Base-by-base conservation (phyloP, 2,797 vertebrate genomes). In the Scomberomorus guttatus region DNA sequence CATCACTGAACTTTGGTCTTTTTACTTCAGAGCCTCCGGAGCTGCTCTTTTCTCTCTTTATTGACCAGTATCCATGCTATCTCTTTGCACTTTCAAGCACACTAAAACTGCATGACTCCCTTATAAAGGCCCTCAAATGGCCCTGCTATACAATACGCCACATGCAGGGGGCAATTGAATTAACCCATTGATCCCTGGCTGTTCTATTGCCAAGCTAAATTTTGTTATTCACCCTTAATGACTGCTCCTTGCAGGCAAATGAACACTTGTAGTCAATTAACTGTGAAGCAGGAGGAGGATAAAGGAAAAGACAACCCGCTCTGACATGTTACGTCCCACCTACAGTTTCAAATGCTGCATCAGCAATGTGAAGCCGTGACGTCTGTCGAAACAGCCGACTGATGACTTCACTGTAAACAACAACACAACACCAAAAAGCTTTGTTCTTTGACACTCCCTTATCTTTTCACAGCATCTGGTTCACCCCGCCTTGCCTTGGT, bases 401-500 rank as follows among this genome's bases (percentile, higher is more conserved):
- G 58, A 69, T 61, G 80, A 75, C 64, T 80, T 86, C 70, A 84
- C 72, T 84, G 81, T 88, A 89, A 90, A 92, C 89, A 92, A 85
- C 72, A 64, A 82, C 77, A 69, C 77, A 87, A 91, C 90, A 94
- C 76, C 88, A 14, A 80, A 81, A 61, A 64, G 80, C 89, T 84
- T 91, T 94, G 95, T 97, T 94, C 89, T 93, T 87, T 87, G 90
- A 93, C 94, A 89, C 94, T 83, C 94, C 90, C 89, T 77, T 93
- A 85, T 91, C 95, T 95, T 95, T 95, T 89, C 87, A 82, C 86
- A 87, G 90, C 92, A 94, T 94, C 93, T 94, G 91, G 92, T 91
- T 93, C 92, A 87, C 85, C 80, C 89, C 78, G 77, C 88, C 76
- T 79, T 52, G 81, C 72, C 82, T 50, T 86, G 87, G 91, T 92